phyloP scores from a whole-genome alignment of 2,888 invertebrate genomes.

The Acleris emargana region DNA sequence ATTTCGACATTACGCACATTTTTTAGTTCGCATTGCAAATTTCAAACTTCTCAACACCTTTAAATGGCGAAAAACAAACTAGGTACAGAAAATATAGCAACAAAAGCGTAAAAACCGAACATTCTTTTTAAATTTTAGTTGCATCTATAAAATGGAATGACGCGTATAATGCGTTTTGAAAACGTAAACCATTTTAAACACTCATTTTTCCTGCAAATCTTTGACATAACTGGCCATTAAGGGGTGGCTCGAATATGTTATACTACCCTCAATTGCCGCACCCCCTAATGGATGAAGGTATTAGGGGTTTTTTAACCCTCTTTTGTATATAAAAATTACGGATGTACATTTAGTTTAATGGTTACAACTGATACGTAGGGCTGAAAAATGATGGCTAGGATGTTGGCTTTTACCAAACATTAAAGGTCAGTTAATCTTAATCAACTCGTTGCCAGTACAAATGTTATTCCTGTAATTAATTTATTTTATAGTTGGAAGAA shows the following conservation, averaged over 20 bases:
- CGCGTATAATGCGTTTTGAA: neutral
- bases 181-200: neutral
- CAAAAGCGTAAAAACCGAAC: neutral
- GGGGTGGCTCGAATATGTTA: constrained; percentile 8
- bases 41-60: too few relatives aligned
- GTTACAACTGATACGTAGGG: neutral
- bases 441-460: too few relatives aligned
- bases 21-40: too few relatives aligned
- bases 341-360: neutral
- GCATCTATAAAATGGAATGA: neutral
- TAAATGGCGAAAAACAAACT: too few relatives aligned
- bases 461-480: too few relatives aligned
- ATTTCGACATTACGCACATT: too few relatives aligned
- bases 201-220: constrained; percentile 13
- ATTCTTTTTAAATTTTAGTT: neutral
- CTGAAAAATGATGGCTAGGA: too few relatives aligned
- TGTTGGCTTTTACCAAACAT: too few relatives aligned
- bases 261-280: neutral
- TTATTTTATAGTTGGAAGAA: too few relatives aligned
- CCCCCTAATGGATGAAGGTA: constrained; percentile 28
- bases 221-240: constrained; percentile 17
- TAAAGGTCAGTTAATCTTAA: too few relatives aligned
- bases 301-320: constrained; percentile 26
- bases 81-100: neutral
- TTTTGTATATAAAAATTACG: neutral